A percentile compares a stretch with the other conserved stretches of the same genome.
phyloP scores from a whole-genome alignment of 2,113 vertebrate genomes.

The Plectropomus leopardus region DNA sequence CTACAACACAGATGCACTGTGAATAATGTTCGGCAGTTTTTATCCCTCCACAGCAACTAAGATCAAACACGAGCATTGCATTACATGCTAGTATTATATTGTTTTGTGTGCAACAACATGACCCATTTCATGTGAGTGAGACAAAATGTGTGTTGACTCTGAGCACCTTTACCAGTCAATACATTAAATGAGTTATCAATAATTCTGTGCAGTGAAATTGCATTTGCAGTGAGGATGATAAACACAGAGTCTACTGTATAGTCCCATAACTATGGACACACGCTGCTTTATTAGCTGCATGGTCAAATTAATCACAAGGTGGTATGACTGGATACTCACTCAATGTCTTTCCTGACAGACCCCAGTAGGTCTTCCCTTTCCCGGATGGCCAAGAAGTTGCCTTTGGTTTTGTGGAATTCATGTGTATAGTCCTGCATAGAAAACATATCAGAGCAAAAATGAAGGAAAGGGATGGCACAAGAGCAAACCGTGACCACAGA shows the following conservation, averaged over 20 bases:
- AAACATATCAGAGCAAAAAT: slow-evolving; percentile 40
- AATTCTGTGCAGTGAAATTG: background rate
- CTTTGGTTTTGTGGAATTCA: slow-evolving; percentile 99
- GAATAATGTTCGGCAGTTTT: slow-evolving; percentile 23
- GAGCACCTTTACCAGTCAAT: background rate
- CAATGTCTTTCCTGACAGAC: slow-evolving; percentile 97
- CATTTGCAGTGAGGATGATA: background rate
- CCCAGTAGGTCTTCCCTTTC: slow-evolving; percentile 97
- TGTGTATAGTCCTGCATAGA: slow-evolving; percentile 94
- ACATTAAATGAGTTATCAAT: background rate
- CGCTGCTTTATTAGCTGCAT: background rate
- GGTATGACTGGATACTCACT: slow-evolving; percentile 88
- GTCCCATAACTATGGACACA: background rate
- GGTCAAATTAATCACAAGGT: background rate
- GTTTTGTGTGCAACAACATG: background rate
- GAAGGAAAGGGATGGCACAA: background rate
- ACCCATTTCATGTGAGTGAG: background rate
- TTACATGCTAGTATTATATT: background rate
- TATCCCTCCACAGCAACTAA: background rate
- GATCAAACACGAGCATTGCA: slow-evolving; percentile 18
- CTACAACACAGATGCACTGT: background rate
- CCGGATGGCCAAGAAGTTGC: slow-evolving; percentile 94
- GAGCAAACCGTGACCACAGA: background rate
- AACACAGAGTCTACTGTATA: background rate
- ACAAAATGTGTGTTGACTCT: background rate